Conservation (phyloP, 2,113 vertebrate species). For the Murina feae region DNA sequence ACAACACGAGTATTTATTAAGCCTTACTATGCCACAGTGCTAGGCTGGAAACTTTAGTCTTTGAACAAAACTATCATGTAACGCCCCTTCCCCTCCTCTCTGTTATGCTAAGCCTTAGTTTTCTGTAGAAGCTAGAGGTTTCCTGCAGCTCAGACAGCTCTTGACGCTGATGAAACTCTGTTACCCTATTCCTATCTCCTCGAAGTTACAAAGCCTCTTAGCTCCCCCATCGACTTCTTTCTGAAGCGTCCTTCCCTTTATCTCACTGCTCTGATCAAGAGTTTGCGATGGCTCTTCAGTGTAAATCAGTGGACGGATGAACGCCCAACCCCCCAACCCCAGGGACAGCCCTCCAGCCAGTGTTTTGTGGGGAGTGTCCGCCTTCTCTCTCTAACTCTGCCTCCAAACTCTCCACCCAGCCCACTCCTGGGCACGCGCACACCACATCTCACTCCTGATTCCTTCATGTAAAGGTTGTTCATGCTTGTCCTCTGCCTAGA, state of each 20-base stretch:
- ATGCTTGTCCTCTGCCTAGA: background rate
- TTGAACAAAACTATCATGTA: background rate
- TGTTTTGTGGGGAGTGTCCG: background rate
- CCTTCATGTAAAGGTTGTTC: background rate
- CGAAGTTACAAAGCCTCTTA: slow-evolving; percentile 1
- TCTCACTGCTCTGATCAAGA: background rate
- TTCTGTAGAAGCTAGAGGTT: slow-evolving; percentile 10
- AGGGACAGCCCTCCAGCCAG: background rate
- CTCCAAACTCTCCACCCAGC: background rate
- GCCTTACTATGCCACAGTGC: background rate
- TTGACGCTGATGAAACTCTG: background rate
- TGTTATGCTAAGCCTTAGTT: background rate
- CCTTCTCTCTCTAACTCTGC: background rate
- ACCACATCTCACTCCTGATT: background rate
- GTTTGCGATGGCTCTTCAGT: background rate
- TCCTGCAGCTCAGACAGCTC: background rate
- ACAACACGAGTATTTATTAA: background rate
- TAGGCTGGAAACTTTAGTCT: background rate
- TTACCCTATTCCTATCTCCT: background rate
- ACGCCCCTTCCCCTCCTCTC: background rate
- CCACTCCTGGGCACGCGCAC: background rate
- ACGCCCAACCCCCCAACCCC: background rate
- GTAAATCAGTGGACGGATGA: background rate
- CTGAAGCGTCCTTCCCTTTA: background rate
- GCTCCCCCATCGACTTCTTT: background rate